Base-by-base conservation (phyloP, 2,888 invertebrate species). In the Drosophila emarginata region DNA sequence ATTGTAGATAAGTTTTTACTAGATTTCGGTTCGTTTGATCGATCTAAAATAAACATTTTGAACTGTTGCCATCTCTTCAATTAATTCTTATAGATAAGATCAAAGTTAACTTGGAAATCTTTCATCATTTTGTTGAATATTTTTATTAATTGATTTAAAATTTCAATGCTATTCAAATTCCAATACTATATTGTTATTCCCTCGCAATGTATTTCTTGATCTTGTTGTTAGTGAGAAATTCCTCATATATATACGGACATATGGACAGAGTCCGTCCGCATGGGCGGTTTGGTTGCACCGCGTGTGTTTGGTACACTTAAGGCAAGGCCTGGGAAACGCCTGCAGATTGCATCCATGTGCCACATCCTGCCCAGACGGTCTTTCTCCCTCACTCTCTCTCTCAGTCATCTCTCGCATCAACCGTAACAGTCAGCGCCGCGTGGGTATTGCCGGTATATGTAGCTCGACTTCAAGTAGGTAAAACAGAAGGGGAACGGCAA, bases 321-420 rank as follows among this genome's bases (percentile, higher is more conserved):
- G 83, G 76, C 76, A 45, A 62, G 67, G 73, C 73, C 77, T 86
- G 80, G 78, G 82, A 87, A 79, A 72, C 85, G 84, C 86, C 79
- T 84, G 89, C 90, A 90, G 81, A 85, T 90, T 90, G 90, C 85
- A 74, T 84, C 89, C 90, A 90, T 89, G 87, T 90, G 90, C 90
- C 89, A 86, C 86, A 89, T 89, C 86, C 80, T 78, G 80, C 72
- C 61, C 72, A 63, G 45, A 52, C 62, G 26, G 21, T 58, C 15
- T 15, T 21, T 45, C 40, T 7, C 18, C 2, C 23, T 9, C 40
- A 9, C 15, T 40, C 18, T 40, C 18, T 45, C 45, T 9, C 18
- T 14, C n/a, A 45, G 40, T 45, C 40, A 15, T 40, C 37, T 37
- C 37, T 40, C 15, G 15, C 40, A 40, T 45, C 40, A 45, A 18